These are phyloP conservation scores for Eupeodes luniger DNA, from an alignment of 2,888 invertebrate genomes.

Conservation along the genomic window DNA sequence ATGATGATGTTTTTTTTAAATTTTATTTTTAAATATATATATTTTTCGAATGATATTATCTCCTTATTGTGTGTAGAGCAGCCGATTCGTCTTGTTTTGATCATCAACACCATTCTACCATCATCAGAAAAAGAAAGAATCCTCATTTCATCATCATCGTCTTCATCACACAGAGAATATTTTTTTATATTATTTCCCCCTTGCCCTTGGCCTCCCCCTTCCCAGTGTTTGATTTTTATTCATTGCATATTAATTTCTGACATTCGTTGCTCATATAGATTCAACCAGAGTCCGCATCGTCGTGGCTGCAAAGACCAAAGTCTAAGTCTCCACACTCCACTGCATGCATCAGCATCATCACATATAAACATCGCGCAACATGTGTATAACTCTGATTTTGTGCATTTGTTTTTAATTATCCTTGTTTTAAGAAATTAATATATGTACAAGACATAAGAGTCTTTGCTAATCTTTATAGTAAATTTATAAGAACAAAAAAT, in stretches of 20 bases:
- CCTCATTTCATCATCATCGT: slow-evolving; percentile 28
- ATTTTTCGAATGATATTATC: slow-evolving; percentile 43
- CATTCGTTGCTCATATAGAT: slow-evolving; percentile 37
- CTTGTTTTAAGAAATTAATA: slow-evolving; percentile 59
- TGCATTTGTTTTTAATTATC: slow-evolving; percentile 69
- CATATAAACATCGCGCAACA: slow-evolving; percentile 21
- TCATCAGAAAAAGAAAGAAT: slow-evolving; percentile 9
- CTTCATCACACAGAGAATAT: slow-evolving; percentile 37
- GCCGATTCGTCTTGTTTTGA: slow-evolving; percentile 64
- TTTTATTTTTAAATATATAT: not conserved
- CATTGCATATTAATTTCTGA: slow-evolving; percentile 72
- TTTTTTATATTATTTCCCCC: not conserved
- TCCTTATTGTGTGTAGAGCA: slow-evolving; percentile 36
- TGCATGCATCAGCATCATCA: not conserved
- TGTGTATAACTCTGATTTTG: slow-evolving; percentile 50
- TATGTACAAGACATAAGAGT: slow-evolving; percentile 41
- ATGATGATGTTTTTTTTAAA: not conserved
- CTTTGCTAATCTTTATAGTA: slow-evolving; percentile 5
- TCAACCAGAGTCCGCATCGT: not conserved
- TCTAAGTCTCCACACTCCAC: not conserved
- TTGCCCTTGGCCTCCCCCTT: not conserved
- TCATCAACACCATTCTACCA: slow-evolving; percentile 59
- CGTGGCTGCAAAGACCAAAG: not conserved
- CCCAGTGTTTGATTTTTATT: slow-evolving; percentile 43
- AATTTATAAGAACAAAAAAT: slow-evolving; percentile 15